Evolutionary conservation across 2,888 invertebrate species (phyloP), one percentile per base, ranked within the genome.

Genomic region (Pharmacophagus antenor): DNA sequence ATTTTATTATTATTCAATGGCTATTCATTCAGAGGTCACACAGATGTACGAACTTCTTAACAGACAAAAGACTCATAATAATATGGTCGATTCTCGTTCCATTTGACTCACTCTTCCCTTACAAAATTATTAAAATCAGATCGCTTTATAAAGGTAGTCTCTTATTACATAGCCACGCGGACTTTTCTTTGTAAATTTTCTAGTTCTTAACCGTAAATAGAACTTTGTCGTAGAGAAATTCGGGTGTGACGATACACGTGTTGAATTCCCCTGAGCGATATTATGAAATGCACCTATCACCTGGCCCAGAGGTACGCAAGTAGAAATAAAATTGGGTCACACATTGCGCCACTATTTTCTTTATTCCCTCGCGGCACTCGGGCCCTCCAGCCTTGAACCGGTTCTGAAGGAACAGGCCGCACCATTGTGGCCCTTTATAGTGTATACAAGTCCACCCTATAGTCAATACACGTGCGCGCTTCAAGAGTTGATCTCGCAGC

Each of bases 281-380:
- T 66, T 68, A 65, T 65, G 63, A 74, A 81, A 84, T 85, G 85
- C 84, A 86, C 77, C 76, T 80, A 82, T 84, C 88, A 88, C 88
- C 88, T 88, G 87, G 88, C 71, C 59, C 67, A 71, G 67, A 70
- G 77, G 70, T 67, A 61, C 57, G 59, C 64, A 65, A 69, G 68
- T 67, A 63, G 64, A 63, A 77, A 75, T 72, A 70, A 79, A 88
- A 87, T 83, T 88, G 86, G 88, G 88, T 88, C 88, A 87, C 87
- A 86, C 85, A 79, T 86, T 84, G 77, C 81, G 74, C 74, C 69
- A 75, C 66, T 68, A 69, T 70, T 74, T 77, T 69, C 74, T 77
- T 74, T 70, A 72, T 75, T 68, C 70, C 68, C 68, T 69, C 76
- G 63, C 63, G 52, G 67, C 70, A 72, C 69, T 63, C 60, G 61